phyloP scores from a whole-genome alignment of 2,113 vertebrate species.

The Carassius carassius region DNA sequence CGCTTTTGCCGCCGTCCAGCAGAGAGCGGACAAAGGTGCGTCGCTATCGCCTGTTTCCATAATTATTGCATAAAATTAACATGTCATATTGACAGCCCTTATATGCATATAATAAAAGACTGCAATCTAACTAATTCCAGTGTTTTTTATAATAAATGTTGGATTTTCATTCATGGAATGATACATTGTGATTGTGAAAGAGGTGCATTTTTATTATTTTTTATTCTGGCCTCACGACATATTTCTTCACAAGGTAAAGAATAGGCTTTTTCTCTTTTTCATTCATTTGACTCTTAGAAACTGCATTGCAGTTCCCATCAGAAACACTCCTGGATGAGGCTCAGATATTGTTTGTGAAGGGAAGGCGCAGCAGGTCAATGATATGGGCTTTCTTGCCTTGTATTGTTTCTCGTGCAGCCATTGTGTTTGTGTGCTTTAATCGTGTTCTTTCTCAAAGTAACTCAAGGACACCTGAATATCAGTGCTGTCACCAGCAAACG shows the following conservation, averaged over 20 bases:
- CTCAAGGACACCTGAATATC: conserved; percentile 14
- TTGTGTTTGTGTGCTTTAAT: neutral
- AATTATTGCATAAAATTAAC: neutral
- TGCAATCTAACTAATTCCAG: neutral
- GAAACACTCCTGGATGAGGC: neutral
- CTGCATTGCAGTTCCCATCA: neutral
- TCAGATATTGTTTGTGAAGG: neutral
- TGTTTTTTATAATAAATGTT: too few relatives aligned
- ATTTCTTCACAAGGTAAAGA: neutral
- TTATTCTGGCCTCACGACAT: neutral
- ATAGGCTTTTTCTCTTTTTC: neutral
- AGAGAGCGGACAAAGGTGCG: too few relatives aligned
- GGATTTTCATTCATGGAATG: neutral
- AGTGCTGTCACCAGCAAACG: conserved; percentile 3
- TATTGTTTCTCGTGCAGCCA: neutral
- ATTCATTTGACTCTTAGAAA: conserved; percentile 4
- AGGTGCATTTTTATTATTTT: neutral
- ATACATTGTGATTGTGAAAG: neutral
- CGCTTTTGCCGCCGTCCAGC: too few relatives aligned
- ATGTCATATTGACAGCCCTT: neutral
- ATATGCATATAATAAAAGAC: neutral
- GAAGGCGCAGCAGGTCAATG: neutral
- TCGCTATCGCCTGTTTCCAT: too few relatives aligned
- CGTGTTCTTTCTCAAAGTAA: neutral
- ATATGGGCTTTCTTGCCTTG: neutral